phyloP scores from a whole-genome alignment of 2,888 invertebrate species.

The Eretmocerus hayati region DNA sequence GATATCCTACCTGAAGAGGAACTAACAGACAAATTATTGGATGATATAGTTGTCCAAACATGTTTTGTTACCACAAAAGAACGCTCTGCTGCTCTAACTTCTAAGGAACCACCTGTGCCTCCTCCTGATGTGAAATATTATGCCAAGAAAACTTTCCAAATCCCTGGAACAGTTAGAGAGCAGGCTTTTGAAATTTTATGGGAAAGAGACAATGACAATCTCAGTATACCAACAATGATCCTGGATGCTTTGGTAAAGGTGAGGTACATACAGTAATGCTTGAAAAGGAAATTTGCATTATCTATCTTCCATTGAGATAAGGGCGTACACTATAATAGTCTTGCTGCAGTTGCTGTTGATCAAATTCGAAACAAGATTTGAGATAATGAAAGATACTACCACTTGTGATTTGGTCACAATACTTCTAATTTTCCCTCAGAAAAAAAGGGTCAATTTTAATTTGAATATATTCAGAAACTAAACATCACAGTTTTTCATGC shows the following conservation, averaged over 20 bases:
- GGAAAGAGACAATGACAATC: conserved; percentile 73
- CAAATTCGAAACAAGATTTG: too few species aligned
- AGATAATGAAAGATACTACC: too few species aligned
- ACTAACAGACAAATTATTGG: conserved; percentile 45
- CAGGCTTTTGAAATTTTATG: conserved; percentile 79
- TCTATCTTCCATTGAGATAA: too few species aligned
- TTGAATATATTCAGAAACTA: too few species aligned
- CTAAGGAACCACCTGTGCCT: conserved; percentile 47
- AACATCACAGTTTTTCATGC: too few species aligned
- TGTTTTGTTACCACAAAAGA: conserved; percentile 79
- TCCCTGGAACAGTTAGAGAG: conserved; percentile 70
- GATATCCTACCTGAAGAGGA: conserved; percentile 28
- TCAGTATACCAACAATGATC: conserved; percentile 77
- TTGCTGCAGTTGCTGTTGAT: too few species aligned
- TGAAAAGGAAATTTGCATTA: too few species aligned
- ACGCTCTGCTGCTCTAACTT: conserved; percentile 55
- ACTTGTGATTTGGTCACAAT: conserved; percentile 3
- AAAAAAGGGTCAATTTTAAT: too few species aligned
- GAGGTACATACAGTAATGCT: too few species aligned
- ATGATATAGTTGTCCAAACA: conserved; percentile 66
- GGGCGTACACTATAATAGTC: too few species aligned
- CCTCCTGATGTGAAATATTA: conserved; percentile 63
- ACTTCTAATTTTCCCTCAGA: not conserved
- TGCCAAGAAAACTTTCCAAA: conserved; percentile 56
- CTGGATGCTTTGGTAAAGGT: conserved; percentile 72